Conservation (phyloP, 1,140 invertebrate genomes). For the Eubasilissa regina region DNA sequence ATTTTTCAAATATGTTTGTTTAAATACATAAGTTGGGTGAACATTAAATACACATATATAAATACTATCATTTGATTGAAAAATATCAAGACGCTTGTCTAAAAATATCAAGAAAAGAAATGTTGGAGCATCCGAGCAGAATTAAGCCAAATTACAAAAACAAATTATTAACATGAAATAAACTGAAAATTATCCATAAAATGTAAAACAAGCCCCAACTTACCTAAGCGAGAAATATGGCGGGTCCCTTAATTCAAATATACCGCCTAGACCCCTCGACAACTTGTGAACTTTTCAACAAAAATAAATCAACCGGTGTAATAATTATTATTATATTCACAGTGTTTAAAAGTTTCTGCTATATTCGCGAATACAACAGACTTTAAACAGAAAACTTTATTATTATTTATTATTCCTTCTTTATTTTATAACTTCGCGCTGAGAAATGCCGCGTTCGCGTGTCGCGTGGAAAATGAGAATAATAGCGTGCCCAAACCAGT, state of each 20-base stretch:
- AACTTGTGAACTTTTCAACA: conserved; percentile 39
- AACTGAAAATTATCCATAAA: conserved; percentile 14
- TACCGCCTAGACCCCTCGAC: conserved; percentile 8
- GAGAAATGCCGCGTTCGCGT: too few relatives aligned
- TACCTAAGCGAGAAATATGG: conserved; percentile 45
- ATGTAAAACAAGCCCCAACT: conserved; percentile 43
- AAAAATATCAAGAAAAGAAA: too few relatives aligned
- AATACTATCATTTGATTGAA: too few relatives aligned
- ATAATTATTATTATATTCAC: conserved; percentile 36
- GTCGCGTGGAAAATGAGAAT: too few relatives aligned
- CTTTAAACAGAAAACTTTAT: conserved; percentile 27
- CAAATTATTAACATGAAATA: not conserved
- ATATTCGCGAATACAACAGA: conserved; percentile 26
- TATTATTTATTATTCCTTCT: conserved; percentile 25
- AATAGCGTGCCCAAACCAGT: too few relatives aligned
- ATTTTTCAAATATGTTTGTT: too few relatives aligned
- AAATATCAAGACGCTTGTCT: too few relatives aligned
- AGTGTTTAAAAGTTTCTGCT: conserved; percentile 34
- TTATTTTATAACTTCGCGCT: not conserved
- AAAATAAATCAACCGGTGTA: conserved; percentile 41
- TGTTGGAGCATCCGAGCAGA: too few relatives aligned
- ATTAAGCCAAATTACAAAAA: too few relatives aligned
- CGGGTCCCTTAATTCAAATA: conserved; percentile 34
- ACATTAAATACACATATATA: too few relatives aligned
- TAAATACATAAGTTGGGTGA: too few relatives aligned